phyloP scores from a whole-genome alignment of 2,888 invertebrate species.

The Ochlodes sylvanus region DNA sequence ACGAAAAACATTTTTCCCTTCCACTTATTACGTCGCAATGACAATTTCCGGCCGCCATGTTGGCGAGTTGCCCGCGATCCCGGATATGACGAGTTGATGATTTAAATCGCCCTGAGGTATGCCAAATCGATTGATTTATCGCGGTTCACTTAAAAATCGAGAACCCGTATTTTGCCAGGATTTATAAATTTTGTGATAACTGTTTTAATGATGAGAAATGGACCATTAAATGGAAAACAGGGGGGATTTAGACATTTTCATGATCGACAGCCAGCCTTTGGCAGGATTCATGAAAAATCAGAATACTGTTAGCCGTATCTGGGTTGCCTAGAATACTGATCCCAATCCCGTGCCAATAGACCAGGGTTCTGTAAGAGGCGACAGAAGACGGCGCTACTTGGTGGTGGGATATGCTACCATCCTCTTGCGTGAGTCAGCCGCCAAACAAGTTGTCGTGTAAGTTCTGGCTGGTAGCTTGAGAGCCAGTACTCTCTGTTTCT shows the following conservation, averaged over 20 bases:
- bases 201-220: neutral
- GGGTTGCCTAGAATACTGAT: too few species aligned
- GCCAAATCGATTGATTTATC: constrained; percentile 30
- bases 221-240: neutral
- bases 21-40: constrained; percentile 54
- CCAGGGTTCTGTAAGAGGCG: too few species aligned
- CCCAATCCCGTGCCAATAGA: too few species aligned
- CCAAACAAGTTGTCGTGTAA: too few species aligned
- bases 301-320: too few species aligned
- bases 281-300: too few species aligned
- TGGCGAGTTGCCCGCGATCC: constrained; percentile 59
- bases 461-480: too few species aligned
- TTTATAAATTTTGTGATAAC: neutral
- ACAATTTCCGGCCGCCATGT: constrained; percentile 70
- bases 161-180: neutral
- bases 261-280: too few species aligned
- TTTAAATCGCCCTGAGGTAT: constrained; percentile 54
- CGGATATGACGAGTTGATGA: constrained; percentile 67
- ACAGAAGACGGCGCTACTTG: too few species aligned
- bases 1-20: constrained; percentile 32
- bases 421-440: too few species aligned
- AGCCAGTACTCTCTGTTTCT: too few species aligned
- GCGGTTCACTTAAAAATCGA: constrained; percentile 5
- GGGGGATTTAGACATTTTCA: neutral
- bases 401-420: too few species aligned